Percentiles rank a stretch among this genome's conserved stretches.
Conservation (phyloP, 1,140 invertebrate species). For the Lepidurus apus region DNA sequence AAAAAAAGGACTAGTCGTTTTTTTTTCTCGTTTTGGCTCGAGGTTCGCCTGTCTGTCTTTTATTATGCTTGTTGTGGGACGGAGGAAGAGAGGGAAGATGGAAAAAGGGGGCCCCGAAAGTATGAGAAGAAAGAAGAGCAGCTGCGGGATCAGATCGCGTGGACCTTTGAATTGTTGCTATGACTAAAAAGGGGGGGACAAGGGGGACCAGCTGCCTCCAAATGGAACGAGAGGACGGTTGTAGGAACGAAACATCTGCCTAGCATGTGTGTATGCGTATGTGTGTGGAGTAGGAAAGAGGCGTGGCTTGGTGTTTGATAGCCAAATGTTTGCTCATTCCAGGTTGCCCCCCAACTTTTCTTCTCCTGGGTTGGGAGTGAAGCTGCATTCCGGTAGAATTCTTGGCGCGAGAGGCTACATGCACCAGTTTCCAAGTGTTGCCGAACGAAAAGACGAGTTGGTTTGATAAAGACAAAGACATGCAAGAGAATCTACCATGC, state of each 20-base stretch:
- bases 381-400: neutral
- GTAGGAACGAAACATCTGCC: constrained; percentile 4
- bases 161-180: constrained; percentile 7
- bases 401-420: neutral
- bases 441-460: neutral
- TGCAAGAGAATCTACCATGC: neutral
- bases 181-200: neutral
- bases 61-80: constrained; percentile 15
- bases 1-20: too few species aligned
- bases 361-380: neutral
- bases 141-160: neutral
- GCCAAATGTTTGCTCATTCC: constrained; percentile 11
- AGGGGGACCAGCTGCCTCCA: neutral
- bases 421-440: neutral
- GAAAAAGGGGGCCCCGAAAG: neutral
- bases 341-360: constrained; percentile 1
- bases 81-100: neutral
- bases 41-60: neutral
- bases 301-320: constrained; percentile 8
- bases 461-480: neutral
- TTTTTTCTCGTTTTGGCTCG: neutral
- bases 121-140: constrained; percentile 17
- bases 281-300: neutral
- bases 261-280: constrained; percentile 4
- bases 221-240: constrained; percentile 19